These are phyloP conservation scores for Hemibagrus guttatus DNA, from an alignment of 2,797 vertebrate species.

Conservation along the genomic window DNA sequence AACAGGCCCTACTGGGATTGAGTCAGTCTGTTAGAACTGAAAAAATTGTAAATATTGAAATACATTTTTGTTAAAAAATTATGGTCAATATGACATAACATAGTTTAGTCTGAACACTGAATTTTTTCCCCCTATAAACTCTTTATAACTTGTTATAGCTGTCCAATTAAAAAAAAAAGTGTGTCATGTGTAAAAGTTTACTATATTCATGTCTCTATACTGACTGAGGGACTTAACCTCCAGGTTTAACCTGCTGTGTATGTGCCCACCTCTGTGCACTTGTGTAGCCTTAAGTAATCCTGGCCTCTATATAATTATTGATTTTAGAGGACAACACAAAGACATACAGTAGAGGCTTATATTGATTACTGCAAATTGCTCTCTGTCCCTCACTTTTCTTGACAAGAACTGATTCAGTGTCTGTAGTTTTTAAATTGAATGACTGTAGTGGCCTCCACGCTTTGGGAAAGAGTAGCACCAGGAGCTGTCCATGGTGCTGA, in stretches of 20 bases:
- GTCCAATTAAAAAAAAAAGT: not conserved
- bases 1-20: not conserved
- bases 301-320: not conserved
- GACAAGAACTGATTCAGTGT: no score
- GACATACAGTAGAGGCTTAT: not conserved
- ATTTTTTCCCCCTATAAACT: not conserved
- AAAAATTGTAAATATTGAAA: not conserved
- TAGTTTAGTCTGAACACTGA: not conserved
- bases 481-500: not conserved
- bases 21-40: not conserved
- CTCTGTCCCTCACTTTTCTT: not conserved
- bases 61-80: not conserved
- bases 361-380: constrained; percentile 10
- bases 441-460: no score
- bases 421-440: not conserved
- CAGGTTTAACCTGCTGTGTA: not conserved
- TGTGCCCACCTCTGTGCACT: not conserved
- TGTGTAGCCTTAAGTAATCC: not conserved
- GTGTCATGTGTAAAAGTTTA: not conserved
- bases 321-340: constrained; percentile 21
- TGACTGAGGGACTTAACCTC: not conserved
- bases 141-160: not conserved
- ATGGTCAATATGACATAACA: not conserved
- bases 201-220: not conserved
- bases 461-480: not conserved